Conservation (phyloP, 2,797 vertebrate genomes). For the Typhlichthys subterraneus region DNA sequence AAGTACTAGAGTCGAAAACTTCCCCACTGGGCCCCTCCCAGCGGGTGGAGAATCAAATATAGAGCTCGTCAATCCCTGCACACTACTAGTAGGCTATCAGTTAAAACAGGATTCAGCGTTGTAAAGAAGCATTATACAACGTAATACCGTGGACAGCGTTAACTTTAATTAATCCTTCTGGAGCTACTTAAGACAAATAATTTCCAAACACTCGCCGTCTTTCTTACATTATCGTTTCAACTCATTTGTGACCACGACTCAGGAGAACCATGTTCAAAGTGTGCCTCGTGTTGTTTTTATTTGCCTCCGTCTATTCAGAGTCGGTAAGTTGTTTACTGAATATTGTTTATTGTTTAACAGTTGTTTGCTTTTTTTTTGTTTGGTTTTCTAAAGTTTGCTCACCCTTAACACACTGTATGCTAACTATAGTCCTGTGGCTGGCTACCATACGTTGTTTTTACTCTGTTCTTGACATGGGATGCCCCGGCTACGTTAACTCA, state of each 20-base stretch:
- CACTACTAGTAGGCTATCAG: neutral
- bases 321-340: constrained; percentile 71
- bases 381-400: too few species aligned
- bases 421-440: too few species aligned
- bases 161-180: neutral
- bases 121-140: neutral
- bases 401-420: too few species aligned
- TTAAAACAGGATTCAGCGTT: neutral
- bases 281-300: constrained; percentile 66
- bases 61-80: neutral
- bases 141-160: neutral
- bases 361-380: neutral
- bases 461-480: too few species aligned
- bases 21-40: too few species aligned
- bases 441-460: too few species aligned
- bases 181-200: neutral
- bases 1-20: neutral
- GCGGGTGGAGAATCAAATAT: constrained; percentile 40
- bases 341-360: neutral
- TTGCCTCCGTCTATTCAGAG: constrained; percentile 71
- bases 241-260: neutral
- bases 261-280: constrained; percentile 65
- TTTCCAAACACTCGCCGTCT: neutral
- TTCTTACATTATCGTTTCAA: neutral
- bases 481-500: too few species aligned